A percentile compares a stretch with the other conserved stretches of the same genome.
phyloP scores from a whole-genome alignment of 2,113 vertebrate genomes.

The Ibidorhyncha struthersii region DNA sequence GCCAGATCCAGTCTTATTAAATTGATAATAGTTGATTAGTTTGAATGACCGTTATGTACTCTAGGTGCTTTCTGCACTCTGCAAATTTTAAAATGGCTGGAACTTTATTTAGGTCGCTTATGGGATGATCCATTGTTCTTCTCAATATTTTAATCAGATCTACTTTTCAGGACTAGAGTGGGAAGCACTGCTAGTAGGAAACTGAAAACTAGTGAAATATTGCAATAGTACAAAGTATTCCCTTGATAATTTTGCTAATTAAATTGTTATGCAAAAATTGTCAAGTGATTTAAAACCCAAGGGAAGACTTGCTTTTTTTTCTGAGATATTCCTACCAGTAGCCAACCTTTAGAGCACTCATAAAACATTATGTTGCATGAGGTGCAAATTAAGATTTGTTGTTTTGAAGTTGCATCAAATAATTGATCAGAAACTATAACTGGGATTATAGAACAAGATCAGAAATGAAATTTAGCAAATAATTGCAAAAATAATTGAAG shows the following conservation, averaged over 20 bases:
- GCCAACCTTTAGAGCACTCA: background rate
- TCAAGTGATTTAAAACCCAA: background rate
- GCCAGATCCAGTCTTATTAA: background rate
- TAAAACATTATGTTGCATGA: constrained; percentile 4
- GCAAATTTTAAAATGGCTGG: background rate
- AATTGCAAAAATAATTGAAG: constrained; percentile 80
- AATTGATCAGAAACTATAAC: constrained; percentile 76
- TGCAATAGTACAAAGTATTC: background rate
- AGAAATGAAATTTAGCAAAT: constrained; percentile 74
- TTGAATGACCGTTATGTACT: background rate
- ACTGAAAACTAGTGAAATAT: constrained; percentile 19
- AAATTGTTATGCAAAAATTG: constrained; percentile 58
- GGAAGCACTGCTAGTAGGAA: background rate
- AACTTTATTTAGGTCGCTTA: background rate
- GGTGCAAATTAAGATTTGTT: constrained; percentile 49
- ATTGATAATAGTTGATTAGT: background rate
- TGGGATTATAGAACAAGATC: constrained; percentile 75
- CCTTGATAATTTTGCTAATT: constrained; percentile 66
- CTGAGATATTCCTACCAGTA: constrained; percentile 40
- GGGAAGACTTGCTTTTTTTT: constrained; percentile 37
- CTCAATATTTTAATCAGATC: background rate
- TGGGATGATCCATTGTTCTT: background rate
- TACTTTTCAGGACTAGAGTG: background rate
- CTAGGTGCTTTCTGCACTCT: background rate
- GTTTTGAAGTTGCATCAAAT: constrained; percentile 77